Evolutionary conservation across 2,888 invertebrate species (phyloP), one percentile per base, ranked within the genome.

Genomic region (Drosophila nr. medialis): DNA sequence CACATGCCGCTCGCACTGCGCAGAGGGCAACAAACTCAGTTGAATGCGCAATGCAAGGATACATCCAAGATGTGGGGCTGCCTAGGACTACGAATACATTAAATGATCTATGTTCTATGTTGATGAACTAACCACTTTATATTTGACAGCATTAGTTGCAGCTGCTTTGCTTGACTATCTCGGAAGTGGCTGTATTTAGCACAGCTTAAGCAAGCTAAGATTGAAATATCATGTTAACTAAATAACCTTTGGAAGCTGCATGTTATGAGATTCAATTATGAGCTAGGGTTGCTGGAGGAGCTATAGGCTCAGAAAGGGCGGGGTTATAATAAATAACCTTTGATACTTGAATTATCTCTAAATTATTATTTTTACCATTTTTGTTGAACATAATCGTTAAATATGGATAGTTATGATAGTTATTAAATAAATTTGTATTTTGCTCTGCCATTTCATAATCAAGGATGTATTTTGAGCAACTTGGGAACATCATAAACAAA

Each of bases 21-120:
- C 38, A 63, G 67, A 67, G 77, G 80, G 69, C 77, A 80, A 80
- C 80, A 72, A 77, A 80, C 80, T 74, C 59, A 32, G 54, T 30
- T 73, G 64, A 59, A 68, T 74, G 69, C 63, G 60, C 65, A 68
- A 51, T 64, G 60, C 73, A 66, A 68, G 74, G 72, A 67, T 64
- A 64, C 42, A 53, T 34, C 49, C 40, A 67, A 64, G 56, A 50
- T 67, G 64, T 27, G 65, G 65, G 36, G 45, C 24, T 21, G 42
- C 42, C 21, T 0, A 1, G 21, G 21, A 1, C 21, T 2, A 42
- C 7, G 15, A 45, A 8, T 15, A 4, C 21, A 24, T 45, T 4
- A 8, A 21, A 15, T 24, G 4, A 15, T 7, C 32, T 4, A 32
- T 24, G 7, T 45, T 1, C 4, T 1, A 13, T 13, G 21, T 13